Percentiles rank a stretch among this genome's conserved stretches.
Evolutionary conservation across 2,113 vertebrate genomes (phyloP).

Genomic region (Austrofundulus limnaeus): DNA sequence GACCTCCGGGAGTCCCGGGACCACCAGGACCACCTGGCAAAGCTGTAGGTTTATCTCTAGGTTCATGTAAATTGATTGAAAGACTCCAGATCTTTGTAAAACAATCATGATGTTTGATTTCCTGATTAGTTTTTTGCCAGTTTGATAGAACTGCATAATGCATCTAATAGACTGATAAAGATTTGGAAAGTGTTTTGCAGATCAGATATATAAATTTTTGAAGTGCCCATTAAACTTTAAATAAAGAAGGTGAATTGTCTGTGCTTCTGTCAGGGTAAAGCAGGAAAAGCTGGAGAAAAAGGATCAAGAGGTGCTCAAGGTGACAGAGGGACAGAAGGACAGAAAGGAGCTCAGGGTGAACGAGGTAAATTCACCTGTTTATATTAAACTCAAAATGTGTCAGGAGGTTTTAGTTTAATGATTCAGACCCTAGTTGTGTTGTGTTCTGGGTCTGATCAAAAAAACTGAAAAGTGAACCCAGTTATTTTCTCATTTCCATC

Average conservation of each 20-base stretch:
- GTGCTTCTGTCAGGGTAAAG: conserved; percentile 70
- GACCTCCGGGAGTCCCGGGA: conserved; percentile 72
- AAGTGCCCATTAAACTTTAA: not conserved
- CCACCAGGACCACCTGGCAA: conserved; percentile 64
- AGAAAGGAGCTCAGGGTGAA: conserved; percentile 67
- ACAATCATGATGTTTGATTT: too few species aligned
- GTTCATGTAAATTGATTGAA: not conserved
- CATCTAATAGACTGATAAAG: not conserved
- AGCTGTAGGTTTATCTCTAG: conserved; percentile 52
- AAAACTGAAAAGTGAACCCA: not conserved
- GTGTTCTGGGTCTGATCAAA: not conserved
- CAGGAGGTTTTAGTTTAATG: not conserved
- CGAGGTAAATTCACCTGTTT: conserved; percentile 49
- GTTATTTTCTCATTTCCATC: not conserved
- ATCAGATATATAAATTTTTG: too few species aligned
- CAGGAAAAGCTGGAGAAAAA: conserved; percentile 67
- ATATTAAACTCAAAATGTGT: not conserved
- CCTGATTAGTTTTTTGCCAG: not conserved
- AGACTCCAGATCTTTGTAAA: not conserved
- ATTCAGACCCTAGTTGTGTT: not conserved
- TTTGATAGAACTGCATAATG: not conserved
- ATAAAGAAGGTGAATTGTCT: not conserved
- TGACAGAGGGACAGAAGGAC: conserved; percentile 70
- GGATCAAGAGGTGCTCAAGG: conserved; percentile 68
- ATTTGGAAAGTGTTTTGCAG: not conserved